Evolutionary conservation across 2,797 vertebrate species (phyloP).

Genomic region (Loris lydekkerianus): DNA sequence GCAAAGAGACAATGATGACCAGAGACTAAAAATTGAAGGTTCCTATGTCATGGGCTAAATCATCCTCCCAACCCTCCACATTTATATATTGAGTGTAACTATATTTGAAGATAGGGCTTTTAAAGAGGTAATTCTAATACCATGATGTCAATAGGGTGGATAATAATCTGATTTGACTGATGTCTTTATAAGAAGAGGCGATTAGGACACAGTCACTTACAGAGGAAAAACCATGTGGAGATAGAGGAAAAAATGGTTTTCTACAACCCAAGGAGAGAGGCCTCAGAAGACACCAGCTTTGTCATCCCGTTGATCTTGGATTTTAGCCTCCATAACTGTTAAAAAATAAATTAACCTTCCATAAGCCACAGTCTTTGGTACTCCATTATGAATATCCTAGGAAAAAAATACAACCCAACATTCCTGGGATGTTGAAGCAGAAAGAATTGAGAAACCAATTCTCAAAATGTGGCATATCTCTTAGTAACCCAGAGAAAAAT

Average conservation of each 20-base stretch:
- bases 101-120: not conserved
- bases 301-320: not conserved
- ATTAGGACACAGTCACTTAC: not conserved
- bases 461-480: not conserved
- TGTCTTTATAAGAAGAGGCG: not conserved
- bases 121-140: not conserved
- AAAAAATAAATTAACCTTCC: not conserved
- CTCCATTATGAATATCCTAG: not conserved
- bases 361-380: not conserved
- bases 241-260: not conserved
- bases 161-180: rapidly evolving
- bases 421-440: not conserved
- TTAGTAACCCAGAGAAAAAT: not conserved
- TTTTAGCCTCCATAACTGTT: not conserved
- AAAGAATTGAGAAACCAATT: not conserved
- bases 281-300: not conserved
- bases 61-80: not conserved
- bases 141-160: rapidly evolving
- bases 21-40: not conserved
- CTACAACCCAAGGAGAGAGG: not conserved
- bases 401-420: rapidly evolving
- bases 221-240: not conserved
- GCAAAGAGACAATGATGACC: not conserved
- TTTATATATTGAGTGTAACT: not conserved
- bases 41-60: not conserved